A percentile compares a stretch with the other conserved stretches of the same genome.
These are phyloP conservation scores for Philereme vetulata DNA, from an alignment of 2,888 invertebrate genomes.

Conservation along the genomic window DNA sequence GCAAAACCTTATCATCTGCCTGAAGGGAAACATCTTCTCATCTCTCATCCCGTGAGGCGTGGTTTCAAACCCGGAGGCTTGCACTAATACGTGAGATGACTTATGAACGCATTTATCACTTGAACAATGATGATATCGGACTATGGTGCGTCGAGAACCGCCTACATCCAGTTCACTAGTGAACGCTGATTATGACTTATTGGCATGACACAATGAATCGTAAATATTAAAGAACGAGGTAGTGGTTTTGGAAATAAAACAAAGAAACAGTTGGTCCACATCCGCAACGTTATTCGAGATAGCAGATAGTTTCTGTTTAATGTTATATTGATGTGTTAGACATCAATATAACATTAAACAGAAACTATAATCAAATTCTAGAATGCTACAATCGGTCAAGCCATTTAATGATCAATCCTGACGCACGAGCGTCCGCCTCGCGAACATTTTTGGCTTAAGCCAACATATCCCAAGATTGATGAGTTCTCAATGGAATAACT, in stretches of 20 bases:
- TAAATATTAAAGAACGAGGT: too few species aligned
- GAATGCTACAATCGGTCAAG: constrained; percentile 30
- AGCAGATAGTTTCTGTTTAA: too few species aligned
- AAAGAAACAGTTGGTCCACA: neutral
- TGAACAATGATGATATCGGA: constrained; percentile 23
- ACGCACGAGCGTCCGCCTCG: constrained; percentile 17
- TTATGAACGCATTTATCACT: constrained; percentile 25
- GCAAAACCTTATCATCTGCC: constrained; percentile 14
- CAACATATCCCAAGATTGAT: constrained; percentile 32
- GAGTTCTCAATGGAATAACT: constrained; percentile 26
- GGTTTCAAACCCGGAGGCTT: constrained; percentile 15
- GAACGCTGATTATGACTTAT: constrained; percentile 10
- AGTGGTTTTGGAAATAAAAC: neutral
- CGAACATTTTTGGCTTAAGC: constrained; percentile 28
- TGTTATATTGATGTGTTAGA: too few species aligned
- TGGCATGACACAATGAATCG: neutral
- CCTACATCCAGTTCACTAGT: constrained; percentile 17
- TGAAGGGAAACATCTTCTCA: constrained; percentile 7
- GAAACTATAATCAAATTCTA: too few species aligned
- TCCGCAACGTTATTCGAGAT: too few species aligned
- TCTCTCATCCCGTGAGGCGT: constrained; percentile 15
- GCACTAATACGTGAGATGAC: constrained; percentile 19
- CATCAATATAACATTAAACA: too few species aligned
- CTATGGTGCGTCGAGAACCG: constrained; percentile 12
- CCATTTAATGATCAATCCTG: neutral